Base-by-base conservation (phyloP, 2,797 vertebrate genomes). In the Morelia viridis region DNA sequence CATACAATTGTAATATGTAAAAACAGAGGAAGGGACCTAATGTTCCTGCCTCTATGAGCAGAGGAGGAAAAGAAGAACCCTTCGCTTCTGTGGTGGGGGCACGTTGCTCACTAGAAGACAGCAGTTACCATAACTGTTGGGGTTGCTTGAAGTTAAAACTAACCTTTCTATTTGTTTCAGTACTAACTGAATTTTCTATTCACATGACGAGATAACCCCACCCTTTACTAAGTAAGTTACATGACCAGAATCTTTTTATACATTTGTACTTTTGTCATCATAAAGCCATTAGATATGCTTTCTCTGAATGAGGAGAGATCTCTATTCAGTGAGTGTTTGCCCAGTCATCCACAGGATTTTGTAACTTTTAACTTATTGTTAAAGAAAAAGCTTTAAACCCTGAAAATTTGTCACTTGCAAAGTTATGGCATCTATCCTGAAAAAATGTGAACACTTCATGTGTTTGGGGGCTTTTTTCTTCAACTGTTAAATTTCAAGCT, bases 401-500 rank as follows among this genome's bases (percentile, higher is more conserved):
- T 46, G 5, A 31, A 93, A 92, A 24, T 22, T 1, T 90, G 3
- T 92, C 58, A 89, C 87, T 50, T 89, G 89, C 91, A 80, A 91
- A 92, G 28, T 89, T 31, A 35, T 80, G 65, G 80, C 24, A 89
- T 76, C 76, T 6, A 22, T 53, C 91, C 6, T 60, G 86, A 35
- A 88, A 84, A 93, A 90, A 71, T 84, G 60, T 50, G 28, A 90
- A 62, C 62, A 22, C 8, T 46, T 76, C 19, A 80, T 80, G 24
- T 80, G 7, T 5, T 46, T 6, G 2, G 6, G 26, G 85, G 85
- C 2, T 10, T 88, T 58, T 0, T 0, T 50, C 91, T 26, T 88
- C 85, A 90, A 91, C 80, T 91, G 31, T 90, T 10, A 7, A 94
- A 28, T 87, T 93, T 94, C 68, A 92, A 94, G 89, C 94, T 64